These are phyloP conservation scores for Picathartes gymnocephalus DNA, from an alignment of 2,113 vertebrate genomes.

Conservation along the genomic window DNA sequence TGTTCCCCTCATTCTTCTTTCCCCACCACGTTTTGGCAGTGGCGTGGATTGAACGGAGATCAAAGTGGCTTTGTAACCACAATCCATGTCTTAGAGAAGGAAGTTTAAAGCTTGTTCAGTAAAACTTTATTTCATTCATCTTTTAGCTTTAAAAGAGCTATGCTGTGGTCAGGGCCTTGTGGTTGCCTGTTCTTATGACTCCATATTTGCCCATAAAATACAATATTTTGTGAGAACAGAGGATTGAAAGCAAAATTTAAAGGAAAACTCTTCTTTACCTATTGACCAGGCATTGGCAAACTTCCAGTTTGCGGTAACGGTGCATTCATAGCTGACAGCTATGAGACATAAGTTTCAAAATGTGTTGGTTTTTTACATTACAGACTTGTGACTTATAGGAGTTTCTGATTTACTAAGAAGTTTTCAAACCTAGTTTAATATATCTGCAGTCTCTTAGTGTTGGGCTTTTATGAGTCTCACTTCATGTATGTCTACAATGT, in stretches of 20 bases:
- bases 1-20: neutral
- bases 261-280: neutral
- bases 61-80: slow-evolving; percentile 4
- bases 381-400: neutral
- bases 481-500: neutral
- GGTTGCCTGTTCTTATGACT: neutral
- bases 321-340: neutral
- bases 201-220: neutral
- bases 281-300: neutral
- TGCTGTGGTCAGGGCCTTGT: neutral
- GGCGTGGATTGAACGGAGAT: neutral
- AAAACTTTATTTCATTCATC: slow-evolving; percentile 1
- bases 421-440: neutral
- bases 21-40: neutral
- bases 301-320: neutral
- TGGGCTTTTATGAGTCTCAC: neutral
- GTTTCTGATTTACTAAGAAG: neutral
- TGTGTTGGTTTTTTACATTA: neutral
- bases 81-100: neutral
- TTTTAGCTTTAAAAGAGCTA: neutral
- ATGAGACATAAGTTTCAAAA: neutral
- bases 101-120: neutral
- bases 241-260: neutral
- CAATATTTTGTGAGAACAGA: neutral
- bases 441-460: neutral